phyloP scores from a whole-genome alignment of 1,140 invertebrate species.

The Cataglyphis hispanica region DNA sequence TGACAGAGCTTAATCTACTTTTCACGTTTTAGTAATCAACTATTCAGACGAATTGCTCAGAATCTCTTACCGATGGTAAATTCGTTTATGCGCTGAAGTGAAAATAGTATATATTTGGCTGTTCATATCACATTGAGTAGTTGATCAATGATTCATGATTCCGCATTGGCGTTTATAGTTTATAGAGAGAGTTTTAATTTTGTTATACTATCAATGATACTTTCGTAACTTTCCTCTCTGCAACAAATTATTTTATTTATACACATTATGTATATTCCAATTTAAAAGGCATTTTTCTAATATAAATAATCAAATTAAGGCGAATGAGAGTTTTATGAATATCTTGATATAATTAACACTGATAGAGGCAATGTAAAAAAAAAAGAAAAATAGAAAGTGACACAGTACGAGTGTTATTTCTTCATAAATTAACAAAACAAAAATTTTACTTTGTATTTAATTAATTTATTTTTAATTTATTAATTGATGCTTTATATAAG shows the following conservation, averaged over 20 bases:
- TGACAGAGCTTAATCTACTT: not conserved
- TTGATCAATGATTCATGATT: not conserved
- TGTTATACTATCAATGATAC: not conserved
- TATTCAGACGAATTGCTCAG: not conserved
- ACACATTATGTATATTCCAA: not conserved
- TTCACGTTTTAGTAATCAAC: constrained; percentile 4
- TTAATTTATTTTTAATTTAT: not conserved
- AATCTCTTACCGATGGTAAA: not conserved
- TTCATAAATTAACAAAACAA: not conserved
- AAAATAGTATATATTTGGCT: not conserved
- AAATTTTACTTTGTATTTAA: not conserved
- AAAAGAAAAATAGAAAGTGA: not conserved
- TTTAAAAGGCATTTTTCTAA: not conserved
- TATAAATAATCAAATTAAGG: not conserved
- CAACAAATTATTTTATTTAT: not conserved
- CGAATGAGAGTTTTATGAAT: not conserved
- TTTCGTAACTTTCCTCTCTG: not conserved
- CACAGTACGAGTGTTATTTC: not conserved
- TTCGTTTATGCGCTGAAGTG: not conserved
- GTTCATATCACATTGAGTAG: not conserved
- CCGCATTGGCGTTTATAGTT: not conserved
- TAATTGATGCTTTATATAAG: no score
- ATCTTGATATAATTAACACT: not conserved
- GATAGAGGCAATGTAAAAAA: not conserved
- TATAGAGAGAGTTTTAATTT: not conserved